These are phyloP conservation scores for Eupithecia centaureata DNA, from an alignment of 2,888 invertebrate genomes.

Conservation along the genomic window DNA sequence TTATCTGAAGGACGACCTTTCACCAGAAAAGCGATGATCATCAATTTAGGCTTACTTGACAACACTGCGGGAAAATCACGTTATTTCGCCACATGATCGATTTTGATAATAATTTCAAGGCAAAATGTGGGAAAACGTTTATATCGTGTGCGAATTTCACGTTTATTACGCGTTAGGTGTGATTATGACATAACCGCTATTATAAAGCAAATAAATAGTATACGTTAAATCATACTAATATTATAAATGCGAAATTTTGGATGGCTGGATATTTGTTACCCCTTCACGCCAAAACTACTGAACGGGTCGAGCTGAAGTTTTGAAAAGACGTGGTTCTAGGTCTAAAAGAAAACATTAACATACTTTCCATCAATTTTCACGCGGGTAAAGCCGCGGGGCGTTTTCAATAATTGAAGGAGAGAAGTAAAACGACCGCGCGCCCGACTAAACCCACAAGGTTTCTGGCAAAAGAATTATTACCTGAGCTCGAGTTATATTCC, in stretches of 20 bases:
- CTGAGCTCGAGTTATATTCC: slow-evolving; percentile 50
- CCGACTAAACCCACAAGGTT: slow-evolving; percentile 52
- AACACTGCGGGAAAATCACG: slow-evolving; percentile 1
- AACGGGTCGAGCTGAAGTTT: too few relatives aligned
- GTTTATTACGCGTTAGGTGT: background rate
- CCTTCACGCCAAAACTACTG: too few relatives aligned
- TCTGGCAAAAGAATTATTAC: slow-evolving; percentile 54
- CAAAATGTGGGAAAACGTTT: background rate
- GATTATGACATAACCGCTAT: slow-evolving; percentile 43
- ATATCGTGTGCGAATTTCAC: background rate
- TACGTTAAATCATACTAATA: slow-evolving; percentile 61
- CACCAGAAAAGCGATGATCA: slow-evolving; percentile 35
- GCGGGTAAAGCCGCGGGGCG: too few relatives aligned
- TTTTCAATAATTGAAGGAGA: slow-evolving; percentile 56
- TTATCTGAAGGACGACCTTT: slow-evolving; percentile 51
- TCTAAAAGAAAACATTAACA: too few relatives aligned
- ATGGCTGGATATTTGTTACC: too few relatives aligned
- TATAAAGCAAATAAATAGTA: slow-evolving; percentile 61
- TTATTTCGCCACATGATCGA: background rate
- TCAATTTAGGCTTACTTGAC: slow-evolving; percentile 15
- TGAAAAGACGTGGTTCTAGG: too few relatives aligned
- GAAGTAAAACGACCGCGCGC: slow-evolving; percentile 43
- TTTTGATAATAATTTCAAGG: background rate
- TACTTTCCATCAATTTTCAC: too few relatives aligned
- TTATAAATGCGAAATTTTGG: too few relatives aligned